Base-by-base conservation (phyloP, 2,113 vertebrate species). In the Malaclemys terrapin region DNA sequence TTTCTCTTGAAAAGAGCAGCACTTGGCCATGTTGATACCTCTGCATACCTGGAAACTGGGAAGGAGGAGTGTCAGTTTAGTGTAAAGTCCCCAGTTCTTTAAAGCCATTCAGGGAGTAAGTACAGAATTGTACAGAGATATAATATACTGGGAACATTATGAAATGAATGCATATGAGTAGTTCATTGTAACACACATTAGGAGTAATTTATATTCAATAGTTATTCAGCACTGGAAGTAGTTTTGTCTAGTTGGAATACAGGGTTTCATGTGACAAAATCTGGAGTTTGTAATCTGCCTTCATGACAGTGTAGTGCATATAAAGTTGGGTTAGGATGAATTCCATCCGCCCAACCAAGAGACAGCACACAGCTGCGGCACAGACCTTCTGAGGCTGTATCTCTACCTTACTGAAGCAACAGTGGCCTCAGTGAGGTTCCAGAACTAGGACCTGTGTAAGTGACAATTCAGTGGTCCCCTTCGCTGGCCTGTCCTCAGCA, bases 401-500 rank as follows among this genome's bases (percentile, higher is more conserved):
- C 3, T 53, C 47, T 87, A 0, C 0, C 50, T 76, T 50, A n/a
- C 85, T 79, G 57, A 85, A 54, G 59, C 35, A n/a, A 22, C 38
- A 10, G 53, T 53, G 35, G 22, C 25, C 57, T 62, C 10, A 35
- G 45, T 7, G 80, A 52, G 72, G 49, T 35, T 88, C 52, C 89
- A 84, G 5, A 27, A 62, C 57, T 62, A 62, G 82, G 75, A 81
- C 89, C 87, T 86, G 85, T 2, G 8, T 24, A 89, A 53, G 29
- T 25, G 56, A 24, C 4, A 16, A 8, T 57, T 82, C 62, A 87
- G 86, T 16, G 45, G 53, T 19, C 86, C 2, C 56, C 80, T 80
- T 56, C 69, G 53, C 76, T 45, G 88, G 27, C 49, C 91, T 91
- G 10, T 88, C 78, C 87, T 92, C 81, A 95, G 84, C 88, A 53